phyloP scores from a whole-genome alignment of 1,140 invertebrate genomes.

The Rhynchophorus ferrugineus region DNA sequence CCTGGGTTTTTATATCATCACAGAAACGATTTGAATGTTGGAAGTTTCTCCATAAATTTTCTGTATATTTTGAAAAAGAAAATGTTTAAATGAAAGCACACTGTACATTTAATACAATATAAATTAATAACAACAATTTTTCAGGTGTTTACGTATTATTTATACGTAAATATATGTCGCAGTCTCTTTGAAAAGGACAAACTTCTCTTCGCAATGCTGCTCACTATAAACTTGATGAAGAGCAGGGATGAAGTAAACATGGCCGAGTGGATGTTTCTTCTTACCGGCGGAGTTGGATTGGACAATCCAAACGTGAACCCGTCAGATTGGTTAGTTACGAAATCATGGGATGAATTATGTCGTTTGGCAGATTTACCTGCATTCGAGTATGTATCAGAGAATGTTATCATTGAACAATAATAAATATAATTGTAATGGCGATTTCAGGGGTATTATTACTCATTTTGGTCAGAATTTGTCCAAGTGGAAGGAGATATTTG shows the following conservation, averaged over 20 bases:
- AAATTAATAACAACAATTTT: neutral
- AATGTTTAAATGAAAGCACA: too few species aligned
- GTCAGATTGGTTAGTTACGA: slow-evolving; percentile 60
- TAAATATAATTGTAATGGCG: neutral
- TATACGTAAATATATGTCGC: slow-evolving; percentile 88
- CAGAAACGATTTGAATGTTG: too few species aligned
- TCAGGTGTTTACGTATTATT: slow-evolving; percentile 71
- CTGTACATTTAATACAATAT: too few species aligned
- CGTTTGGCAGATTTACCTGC: slow-evolving; percentile 52
- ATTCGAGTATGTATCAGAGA: slow-evolving; percentile 48
- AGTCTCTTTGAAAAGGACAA: slow-evolving; percentile 93
- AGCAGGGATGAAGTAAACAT: slow-evolving; percentile 59
- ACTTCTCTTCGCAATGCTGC: slow-evolving; percentile 80
- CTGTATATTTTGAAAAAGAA: neutral
- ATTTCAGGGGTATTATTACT: slow-evolving; percentile 50
- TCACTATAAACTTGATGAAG: slow-evolving; percentile 76
- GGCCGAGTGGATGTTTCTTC: slow-evolving; percentile 77
- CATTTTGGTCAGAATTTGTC: slow-evolving; percentile 49
- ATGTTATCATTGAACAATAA: neutral
- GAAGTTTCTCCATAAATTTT: too few species aligned
- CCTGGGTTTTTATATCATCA: too few species aligned
- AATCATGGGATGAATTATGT: slow-evolving; percentile 81
- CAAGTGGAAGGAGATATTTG: slow-evolving; percentile 70
- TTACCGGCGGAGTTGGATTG: slow-evolving; percentile 78
- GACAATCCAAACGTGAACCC: slow-evolving; percentile 71